Base-by-base conservation (phyloP, 2,888 invertebrate genomes). In the Euzophera pinguis region DNA sequence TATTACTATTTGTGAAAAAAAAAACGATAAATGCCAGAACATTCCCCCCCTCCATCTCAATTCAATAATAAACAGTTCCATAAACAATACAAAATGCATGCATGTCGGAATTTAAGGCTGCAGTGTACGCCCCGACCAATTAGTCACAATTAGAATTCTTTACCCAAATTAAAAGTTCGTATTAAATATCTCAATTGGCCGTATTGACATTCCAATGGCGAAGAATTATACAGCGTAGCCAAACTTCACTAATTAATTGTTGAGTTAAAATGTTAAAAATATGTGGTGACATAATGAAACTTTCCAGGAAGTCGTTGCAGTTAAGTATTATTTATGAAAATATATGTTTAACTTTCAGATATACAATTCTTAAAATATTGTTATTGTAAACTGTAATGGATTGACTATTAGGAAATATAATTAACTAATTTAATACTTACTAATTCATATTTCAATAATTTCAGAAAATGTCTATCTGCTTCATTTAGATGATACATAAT, bases 81-180 rank as follows among this genome's bases (percentile, higher is more conserved):
- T 51, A 38, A 37, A 49, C 42, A 41, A 42, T 42, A 53, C 53
- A 57, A 54, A 43, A 34, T 34, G 53, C 29, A 45, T 45, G 43
- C 43, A 45, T 45, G 43, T 45, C 14, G 48, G 48, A 48, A 48
- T 48, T 38, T 38, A 29, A 22, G 29, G 22, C 29, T 4, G 29
- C 13, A 35, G 34, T n/a, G 16, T 48, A 37, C 12, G 17, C 12
- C 22, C 13, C 27, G 29, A n/a, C 49, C 49, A 49, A 49, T 49
- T 49, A 49, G 49, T 22, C 29, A 37, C 49, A 49, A 49, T 38
- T 38, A 49, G 38, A 49, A 38, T 49, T 49, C 37, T 49, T 49
- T 38, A n/a, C 9, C 38, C 49, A 37, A 49, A 49, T 38, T 38
- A 49, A 49, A 27, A 38, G 14, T 49, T 49, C 14, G 14, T 37